Conservation (phyloP, 2,797 vertebrate genomes). For the Sciurus vulgaris region DNA sequence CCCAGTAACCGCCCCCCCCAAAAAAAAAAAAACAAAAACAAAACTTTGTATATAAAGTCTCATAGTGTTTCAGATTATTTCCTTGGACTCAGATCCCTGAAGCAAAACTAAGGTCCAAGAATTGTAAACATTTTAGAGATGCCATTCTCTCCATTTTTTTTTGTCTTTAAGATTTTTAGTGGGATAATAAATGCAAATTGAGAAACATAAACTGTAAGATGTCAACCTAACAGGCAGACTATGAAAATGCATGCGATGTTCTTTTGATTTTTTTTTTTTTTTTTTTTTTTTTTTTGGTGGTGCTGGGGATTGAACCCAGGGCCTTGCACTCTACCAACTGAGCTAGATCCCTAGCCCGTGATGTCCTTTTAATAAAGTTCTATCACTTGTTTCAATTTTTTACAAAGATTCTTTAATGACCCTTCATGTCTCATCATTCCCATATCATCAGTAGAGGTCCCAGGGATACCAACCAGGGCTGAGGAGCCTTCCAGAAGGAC, state of each 20-base stretch:
- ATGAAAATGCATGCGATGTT: neutral
- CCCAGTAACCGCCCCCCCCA: no score
- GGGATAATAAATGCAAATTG: conserved; percentile 37
- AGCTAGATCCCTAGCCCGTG: neutral
- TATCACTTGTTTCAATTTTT: neutral
- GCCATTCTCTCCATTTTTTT: neutral
- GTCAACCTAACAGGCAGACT: no score
- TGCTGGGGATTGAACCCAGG: no score
- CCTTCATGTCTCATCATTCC: neutral
- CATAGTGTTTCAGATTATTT: conserved; percentile 34
- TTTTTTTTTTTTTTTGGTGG: no score
- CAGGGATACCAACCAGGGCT: neutral
- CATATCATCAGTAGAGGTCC: neutral
- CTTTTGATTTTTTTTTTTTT: no score
- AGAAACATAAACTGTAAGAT: conserved; percentile 47
- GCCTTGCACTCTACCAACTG: no score
- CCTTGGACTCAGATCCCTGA: conserved; percentile 20
- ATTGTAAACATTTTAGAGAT: neutral
- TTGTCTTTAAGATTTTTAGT: conserved; percentile 54
- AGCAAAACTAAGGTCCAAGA: neutral
- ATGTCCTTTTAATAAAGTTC: neutral
- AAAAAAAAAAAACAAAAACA: neutral
- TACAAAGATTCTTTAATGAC: conserved; percentile 26
- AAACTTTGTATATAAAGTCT: neutral
- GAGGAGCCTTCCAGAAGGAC: neutral